Base-by-base conservation (phyloP, 2,113 vertebrate species). In the Psilopsiagon aymara region DNA sequence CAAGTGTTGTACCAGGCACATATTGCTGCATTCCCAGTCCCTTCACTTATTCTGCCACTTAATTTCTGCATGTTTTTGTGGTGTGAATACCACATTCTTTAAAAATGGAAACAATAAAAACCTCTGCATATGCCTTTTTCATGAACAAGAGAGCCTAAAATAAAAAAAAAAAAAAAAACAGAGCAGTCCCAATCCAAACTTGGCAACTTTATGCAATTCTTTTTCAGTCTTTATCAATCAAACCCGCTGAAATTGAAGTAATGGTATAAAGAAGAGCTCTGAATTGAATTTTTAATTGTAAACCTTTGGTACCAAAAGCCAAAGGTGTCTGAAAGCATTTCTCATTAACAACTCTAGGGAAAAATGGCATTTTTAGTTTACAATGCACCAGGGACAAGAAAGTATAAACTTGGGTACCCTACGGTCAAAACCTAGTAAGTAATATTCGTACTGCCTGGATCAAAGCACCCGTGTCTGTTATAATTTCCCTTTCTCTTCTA, bases 321-420 rank as follows among this genome's bases (percentile, higher is more conserved):
- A 57, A 69, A 57, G 21, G 33, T 73, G 25, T n/a, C 43, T 69
- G 74, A 70, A 29, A 17, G 28, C 25, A 71, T 49, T 10, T 81
- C n/a, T 81, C 55, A 41, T 62, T 25, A 84, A 53, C 17, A 46
- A 3, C 57, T 31, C 35, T 9, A 10, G 47, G 21, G 53, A n/a
- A 18, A 64, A 92, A 82, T 3, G n/a, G 27, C 46, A 37, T 63
- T 90, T 73, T 47, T 41, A 63, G 33, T 43, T 86, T 39, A 43
- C 57, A 0, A 1, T 10, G 17, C 8, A 24, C 13, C 12, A 46
- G 17, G 43, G 46, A 81, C 0, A 1, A 70, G 41, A 31, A 57
- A 44, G 53, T 28, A 60, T 2, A 46, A 87, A 59, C 29, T 2
- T 3, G 28, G 31, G 25, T 7, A 67, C 23, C n/a, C 82, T 49